Percentiles rank a stretch among this genome's conserved stretches.
phyloP scores from a whole-genome alignment of 2,797 vertebrate species.

The Holocentrus rufus region DNA sequence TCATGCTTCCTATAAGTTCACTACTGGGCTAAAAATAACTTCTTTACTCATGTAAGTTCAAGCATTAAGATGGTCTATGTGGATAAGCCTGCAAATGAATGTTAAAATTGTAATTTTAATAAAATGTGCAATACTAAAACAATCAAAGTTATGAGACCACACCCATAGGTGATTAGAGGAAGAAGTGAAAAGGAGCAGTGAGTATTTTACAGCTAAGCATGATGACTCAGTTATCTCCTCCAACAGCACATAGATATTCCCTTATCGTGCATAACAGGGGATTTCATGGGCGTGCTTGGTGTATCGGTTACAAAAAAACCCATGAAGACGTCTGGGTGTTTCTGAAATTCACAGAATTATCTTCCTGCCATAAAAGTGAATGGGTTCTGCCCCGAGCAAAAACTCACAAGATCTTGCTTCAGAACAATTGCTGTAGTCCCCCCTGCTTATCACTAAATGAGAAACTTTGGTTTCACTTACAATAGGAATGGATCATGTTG shows the following conservation, averaged over 20 bases:
- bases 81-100: background rate
- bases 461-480: constrained; percentile 58
- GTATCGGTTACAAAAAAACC: constrained; percentile 72
- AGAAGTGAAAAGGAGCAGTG: background rate
- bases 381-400: constrained; percentile 54
- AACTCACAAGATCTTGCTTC: constrained; percentile 60
- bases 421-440: constrained; percentile 54
- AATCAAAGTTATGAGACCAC: constrained; percentile 18
- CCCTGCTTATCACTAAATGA: constrained; percentile 53
- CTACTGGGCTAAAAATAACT: too few relatives aligned
- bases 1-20: too few relatives aligned
- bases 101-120: background rate
- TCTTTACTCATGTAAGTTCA: too few relatives aligned
- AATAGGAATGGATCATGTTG: constrained; percentile 70
- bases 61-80: background rate
- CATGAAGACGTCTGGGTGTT: constrained; percentile 63
- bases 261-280: constrained; percentile 44
- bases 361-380: constrained; percentile 55
- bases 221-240: constrained; percentile 38
- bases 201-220: constrained; percentile 26
- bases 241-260: constrained; percentile 37
- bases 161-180: constrained; percentile 35
- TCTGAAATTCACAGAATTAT: constrained; percentile 59
- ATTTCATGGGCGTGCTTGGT: constrained; percentile 59
- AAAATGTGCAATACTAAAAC: background rate